Evolutionary conservation across 2,113 vertebrate species (phyloP), one percentile per base, ranked within the genome.

Genomic region (Coryphaenoides rupestris): DNA sequence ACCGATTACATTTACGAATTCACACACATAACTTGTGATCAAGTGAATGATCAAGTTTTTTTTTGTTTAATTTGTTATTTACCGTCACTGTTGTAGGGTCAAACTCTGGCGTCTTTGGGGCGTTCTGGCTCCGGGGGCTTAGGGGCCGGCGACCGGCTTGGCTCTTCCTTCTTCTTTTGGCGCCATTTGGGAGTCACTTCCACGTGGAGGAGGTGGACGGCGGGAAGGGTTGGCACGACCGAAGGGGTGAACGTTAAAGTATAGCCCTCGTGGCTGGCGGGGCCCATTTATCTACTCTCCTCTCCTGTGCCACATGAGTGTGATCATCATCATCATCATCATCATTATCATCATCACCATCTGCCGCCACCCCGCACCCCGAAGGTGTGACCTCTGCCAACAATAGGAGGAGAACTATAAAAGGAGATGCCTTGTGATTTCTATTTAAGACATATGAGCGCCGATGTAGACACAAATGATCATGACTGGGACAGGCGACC

Each of bases 151-250:
- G 79, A 92, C 0, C 93, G 83, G 65, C 96, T 96, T 3, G 93
- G 89, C 0, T 98, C 95, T 22, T 96, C 95, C 67, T 98, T 98
- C 90, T 96, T 98, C 84, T n/a, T 97, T 98, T 2, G 94, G 94
- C 56, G 95, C 86, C 95, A 96, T 97, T n/a, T 60, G 55, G 45
- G 53, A 63, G 40, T 62, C 3, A 60, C 46, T 60, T 33, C 72
- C 21, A 68, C 63, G 56, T 55, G 64, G 55, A 9, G 54, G 55
- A 53, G n/a, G n/a, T n/a, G n/a, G n/a, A n/a, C n/a, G n/a, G n/a
- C 13, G 56, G 52, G 33, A 40, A 64, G 65, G 59, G 75, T 49
- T 19, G 60, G 71, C 50, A 66, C 52, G 22, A 63, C 47, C 55
- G 66, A 77, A 71, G 61, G 78, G 61, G 60, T 49, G 68, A 7